Conservation (phyloP, 2,888 invertebrate genomes). For the Lucinisca nassula region DNA sequence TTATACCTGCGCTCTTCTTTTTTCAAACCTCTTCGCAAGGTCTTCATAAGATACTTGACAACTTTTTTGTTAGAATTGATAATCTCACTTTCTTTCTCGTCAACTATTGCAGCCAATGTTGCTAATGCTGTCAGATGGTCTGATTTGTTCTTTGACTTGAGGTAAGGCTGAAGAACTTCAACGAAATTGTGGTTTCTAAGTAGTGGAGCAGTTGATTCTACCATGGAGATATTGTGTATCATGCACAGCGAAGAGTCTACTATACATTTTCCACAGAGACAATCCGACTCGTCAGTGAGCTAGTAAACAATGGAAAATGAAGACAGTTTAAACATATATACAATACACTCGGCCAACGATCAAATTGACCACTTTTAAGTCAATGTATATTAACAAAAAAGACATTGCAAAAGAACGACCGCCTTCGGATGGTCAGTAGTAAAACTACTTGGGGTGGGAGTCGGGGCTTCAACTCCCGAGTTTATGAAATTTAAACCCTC, state of each 20-base stretch:
- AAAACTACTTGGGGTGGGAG: too few relatives aligned
- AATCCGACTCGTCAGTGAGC: background rate
- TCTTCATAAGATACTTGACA: slow-evolving; percentile 50
- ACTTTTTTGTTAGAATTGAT: slow-evolving; percentile 34
- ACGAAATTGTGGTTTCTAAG: slow-evolving; percentile 31
- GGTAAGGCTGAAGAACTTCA: slow-evolving; percentile 35
- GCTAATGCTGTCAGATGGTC: background rate
- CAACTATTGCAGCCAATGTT: background rate
- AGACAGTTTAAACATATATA: too few relatives aligned
- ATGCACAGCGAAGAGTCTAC: background rate
- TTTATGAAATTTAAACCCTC: too few relatives aligned
- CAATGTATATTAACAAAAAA: too few relatives aligned
- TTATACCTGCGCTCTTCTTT: slow-evolving; percentile 24
- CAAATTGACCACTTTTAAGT: too few relatives aligned
- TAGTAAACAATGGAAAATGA: background rate
- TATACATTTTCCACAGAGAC: background rate
- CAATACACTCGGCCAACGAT: too few relatives aligned
- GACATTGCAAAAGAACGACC: too few relatives aligned
- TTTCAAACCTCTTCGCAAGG: slow-evolving; percentile 43
- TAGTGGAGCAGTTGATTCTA: slow-evolving; percentile 8
- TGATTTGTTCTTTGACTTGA: slow-evolving; percentile 9
- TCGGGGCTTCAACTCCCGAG: too few relatives aligned
- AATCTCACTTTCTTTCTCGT: slow-evolving; percentile 10
- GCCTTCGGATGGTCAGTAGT: too few relatives aligned
- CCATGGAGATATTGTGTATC: slow-evolving; percentile 49